Evolutionary conservation across 2,797 vertebrate genomes (phyloP).

Genomic region (Crocodylus rhombifer): DNA sequence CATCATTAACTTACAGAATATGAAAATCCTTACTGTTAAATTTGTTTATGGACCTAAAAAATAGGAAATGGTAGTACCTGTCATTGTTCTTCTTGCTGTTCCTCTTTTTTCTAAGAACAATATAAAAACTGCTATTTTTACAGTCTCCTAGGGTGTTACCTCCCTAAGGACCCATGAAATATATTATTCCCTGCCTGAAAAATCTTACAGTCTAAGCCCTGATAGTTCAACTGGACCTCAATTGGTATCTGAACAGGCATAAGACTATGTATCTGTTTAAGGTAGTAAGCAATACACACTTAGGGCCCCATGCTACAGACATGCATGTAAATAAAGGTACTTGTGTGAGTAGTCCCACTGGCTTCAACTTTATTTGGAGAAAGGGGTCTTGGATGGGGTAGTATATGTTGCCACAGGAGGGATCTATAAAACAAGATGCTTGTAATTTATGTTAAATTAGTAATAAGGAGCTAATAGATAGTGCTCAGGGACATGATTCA

Average conservation of each 20-base stretch:
- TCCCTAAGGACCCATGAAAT: neutral
- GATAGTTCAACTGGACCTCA: fast-evolving
- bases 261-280: neutral
- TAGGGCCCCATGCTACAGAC: neutral
- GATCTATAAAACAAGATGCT: fast-evolving
- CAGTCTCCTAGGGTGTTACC: neutral
- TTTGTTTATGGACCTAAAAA: fast-evolving
- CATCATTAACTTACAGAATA: neutral
- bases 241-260: fast-evolving
- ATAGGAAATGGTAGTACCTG: neutral
- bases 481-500: neutral
- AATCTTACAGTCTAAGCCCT: neutral
- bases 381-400: neutral
- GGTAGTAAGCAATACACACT: neutral
- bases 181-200: neutral
- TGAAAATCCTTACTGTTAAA: neutral
- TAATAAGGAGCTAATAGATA: neutral
- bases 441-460: neutral
- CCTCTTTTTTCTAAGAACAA: neutral
- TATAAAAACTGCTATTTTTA: neutral
- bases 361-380: neutral
- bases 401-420: neutral
- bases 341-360: neutral
- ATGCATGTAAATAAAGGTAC: neutral
- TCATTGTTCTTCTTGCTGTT: neutral